Evolutionary conservation across 2,113 vertebrate species (phyloP).

Genomic region (Dunckerocampus dactyliophorus): DNA sequence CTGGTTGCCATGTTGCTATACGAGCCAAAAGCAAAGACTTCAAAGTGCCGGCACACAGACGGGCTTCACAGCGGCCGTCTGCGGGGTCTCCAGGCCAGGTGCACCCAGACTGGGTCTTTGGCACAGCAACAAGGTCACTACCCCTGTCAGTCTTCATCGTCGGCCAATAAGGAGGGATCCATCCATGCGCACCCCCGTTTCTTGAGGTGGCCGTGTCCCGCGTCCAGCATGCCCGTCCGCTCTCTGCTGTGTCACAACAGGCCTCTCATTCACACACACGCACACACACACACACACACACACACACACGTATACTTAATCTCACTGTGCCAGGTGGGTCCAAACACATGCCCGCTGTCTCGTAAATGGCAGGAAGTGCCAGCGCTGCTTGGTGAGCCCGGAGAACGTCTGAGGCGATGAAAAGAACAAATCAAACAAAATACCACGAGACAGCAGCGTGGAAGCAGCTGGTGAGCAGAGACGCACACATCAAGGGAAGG

Average conservation of each 20-base stretch:
- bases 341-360: constrained; percentile 69
- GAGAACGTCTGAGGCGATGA: constrained; percentile 29
- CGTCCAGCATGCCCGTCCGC: constrained; percentile 71
- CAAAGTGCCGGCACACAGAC: constrained; percentile 54
- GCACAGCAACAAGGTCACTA: constrained; percentile 36
- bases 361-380: constrained; percentile 50
- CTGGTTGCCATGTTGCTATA: constrained; percentile 42
- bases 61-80: constrained; percentile 45
- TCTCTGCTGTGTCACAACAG: constrained; percentile 64
- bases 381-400: constrained; percentile 41
- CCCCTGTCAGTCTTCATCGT: constrained; percentile 53
- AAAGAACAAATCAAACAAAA: constrained; percentile 35
- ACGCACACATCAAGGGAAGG: constrained; percentile 18
- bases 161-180: constrained; percentile 55
- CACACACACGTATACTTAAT: background rate
- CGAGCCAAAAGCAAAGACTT: constrained; percentile 51
- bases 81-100: constrained; percentile 65
- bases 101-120: constrained; percentile 55
- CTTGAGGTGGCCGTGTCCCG: constrained; percentile 53
- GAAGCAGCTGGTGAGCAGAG: constrained; percentile 18
- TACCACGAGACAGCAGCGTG: constrained; percentile 12
- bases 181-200: background rate
- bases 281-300: constrained; percentile 1
- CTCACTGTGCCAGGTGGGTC: constrained; percentile 61
- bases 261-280: constrained; percentile 62